These are phyloP conservation scores for Adelphocoris suturalis DNA, from an alignment of 2,888 invertebrate genomes.

Conservation along the genomic window DNA sequence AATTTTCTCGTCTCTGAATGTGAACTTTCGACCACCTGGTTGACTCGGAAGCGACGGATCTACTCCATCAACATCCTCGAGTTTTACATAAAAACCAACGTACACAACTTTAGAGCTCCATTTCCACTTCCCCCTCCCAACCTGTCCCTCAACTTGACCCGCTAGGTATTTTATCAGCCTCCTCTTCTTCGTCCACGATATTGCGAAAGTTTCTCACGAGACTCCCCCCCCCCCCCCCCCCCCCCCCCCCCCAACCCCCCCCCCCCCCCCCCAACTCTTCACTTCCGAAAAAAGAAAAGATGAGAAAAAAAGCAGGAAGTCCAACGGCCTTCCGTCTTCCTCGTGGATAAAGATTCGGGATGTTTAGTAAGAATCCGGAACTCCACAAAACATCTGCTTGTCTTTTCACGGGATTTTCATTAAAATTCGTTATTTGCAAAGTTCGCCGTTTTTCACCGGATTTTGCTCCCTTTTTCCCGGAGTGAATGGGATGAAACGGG, in stretches of 20 bases:
- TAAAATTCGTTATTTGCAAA: slow-evolving; percentile 61
- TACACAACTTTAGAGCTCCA: neutral
- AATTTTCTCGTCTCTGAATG: no score
- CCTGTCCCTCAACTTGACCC: neutral
- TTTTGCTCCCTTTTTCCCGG: neutral
- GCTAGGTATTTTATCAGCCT: slow-evolving; percentile 14
- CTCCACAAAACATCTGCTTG: slow-evolving; percentile 61
- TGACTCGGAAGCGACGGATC: no score
- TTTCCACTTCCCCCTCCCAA: neutral
- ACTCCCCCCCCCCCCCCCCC: neutral
- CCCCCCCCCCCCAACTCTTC: no score
- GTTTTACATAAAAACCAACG: neutral
- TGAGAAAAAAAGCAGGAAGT: neutral
- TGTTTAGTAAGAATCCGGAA: slow-evolving; percentile 60
- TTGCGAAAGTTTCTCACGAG: slow-evolving; percentile 49
- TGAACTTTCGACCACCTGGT: no score
- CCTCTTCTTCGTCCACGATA: slow-evolving; percentile 2
- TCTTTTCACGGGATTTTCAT: slow-evolving; percentile 59
- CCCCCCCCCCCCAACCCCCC: no score
- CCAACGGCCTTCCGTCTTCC: neutral
- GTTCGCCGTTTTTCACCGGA: slow-evolving; percentile 24
- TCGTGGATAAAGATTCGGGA: slow-evolving; percentile 26
- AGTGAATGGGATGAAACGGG: slow-evolving; percentile 24
- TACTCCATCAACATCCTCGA: no score
- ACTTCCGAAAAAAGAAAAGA: neutral